These are phyloP conservation scores for Sminthurinus aureus DNA, from an alignment of 2,888 invertebrate species.

Conservation along the genomic window DNA sequence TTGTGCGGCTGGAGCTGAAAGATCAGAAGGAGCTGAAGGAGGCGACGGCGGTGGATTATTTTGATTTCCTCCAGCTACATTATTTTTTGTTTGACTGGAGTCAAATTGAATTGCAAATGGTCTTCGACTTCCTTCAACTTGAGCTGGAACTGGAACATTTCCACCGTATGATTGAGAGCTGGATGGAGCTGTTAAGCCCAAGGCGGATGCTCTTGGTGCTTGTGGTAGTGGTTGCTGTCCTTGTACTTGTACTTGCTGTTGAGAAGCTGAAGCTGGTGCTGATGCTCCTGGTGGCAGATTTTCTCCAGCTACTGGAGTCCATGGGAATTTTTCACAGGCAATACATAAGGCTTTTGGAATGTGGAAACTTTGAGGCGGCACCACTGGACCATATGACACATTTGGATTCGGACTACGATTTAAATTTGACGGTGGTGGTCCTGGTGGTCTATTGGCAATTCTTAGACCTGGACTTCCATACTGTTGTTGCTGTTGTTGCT, in stretches of 20 bases:
- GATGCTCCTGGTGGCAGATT: conserved; percentile 16
- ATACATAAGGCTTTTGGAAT: conserved; percentile 58
- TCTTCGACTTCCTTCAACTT: conserved; percentile 48
- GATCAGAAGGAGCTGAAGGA: not conserved
- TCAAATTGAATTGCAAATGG: conserved; percentile 58
- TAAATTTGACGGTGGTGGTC: not conserved
- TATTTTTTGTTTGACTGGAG: conserved; percentile 46
- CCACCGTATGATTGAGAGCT: conserved; percentile 40
- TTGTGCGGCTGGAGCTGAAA: not conserved
- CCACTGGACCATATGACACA: conserved; percentile 14
- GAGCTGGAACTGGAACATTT: conserved; percentile 52
- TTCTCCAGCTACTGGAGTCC: conserved; percentile 59
- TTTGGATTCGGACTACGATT: conserved; percentile 37
- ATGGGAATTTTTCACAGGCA: conserved; percentile 59
- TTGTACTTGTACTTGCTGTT: not conserved
- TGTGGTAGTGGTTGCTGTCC: conserved; percentile 31
- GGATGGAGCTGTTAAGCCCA: conserved; percentile 2
- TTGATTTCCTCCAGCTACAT: conserved; percentile 31
- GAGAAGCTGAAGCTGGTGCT: not conserved
- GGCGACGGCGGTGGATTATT: not conserved
- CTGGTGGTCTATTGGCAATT: not conserved
- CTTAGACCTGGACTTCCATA: not conserved
- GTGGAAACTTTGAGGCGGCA: conserved; percentile 44
- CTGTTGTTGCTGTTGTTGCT: too few relatives aligned
- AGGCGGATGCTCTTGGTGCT: not conserved